Conservation (phyloP, 2,797 vertebrate species). For the Cheirogaleus major region DNA sequence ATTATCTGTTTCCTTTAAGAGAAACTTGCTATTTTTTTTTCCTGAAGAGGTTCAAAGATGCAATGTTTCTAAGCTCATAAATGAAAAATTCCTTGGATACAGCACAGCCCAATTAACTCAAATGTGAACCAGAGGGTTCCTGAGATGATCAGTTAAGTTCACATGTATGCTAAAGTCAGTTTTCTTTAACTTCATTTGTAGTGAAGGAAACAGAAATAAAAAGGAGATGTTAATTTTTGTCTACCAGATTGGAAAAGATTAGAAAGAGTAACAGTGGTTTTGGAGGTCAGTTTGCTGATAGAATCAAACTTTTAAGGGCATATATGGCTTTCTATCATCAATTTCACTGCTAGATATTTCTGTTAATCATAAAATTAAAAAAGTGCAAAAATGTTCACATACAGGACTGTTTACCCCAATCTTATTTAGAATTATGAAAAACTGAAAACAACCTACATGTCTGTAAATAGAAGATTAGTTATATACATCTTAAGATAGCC, state of each 20-base stretch:
- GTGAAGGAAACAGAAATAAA: conserved; percentile 29
- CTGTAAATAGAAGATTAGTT: background rate
- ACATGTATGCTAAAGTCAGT: background rate
- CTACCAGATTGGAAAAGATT: background rate
- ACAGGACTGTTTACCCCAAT: background rate
- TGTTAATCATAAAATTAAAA: background rate
- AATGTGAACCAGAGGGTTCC: background rate
- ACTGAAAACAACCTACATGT: background rate
- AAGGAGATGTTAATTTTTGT: background rate
- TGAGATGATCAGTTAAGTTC: conserved; percentile 28
- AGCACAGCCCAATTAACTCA: background rate
- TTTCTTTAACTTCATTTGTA: conserved; percentile 42
- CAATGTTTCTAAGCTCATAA: conserved; percentile 34
- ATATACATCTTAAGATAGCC: background rate
- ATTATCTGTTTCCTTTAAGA: conserved; percentile 61
- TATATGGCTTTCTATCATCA: background rate
- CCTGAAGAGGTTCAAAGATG: conserved; percentile 37
- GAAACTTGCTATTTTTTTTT: conserved; percentile 32
- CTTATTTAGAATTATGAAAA: conserved; percentile 23
- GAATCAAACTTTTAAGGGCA: background rate
- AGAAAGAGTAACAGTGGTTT: background rate
- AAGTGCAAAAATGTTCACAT: background rate
- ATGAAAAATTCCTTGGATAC: conserved; percentile 45
- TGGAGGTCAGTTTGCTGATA: background rate
- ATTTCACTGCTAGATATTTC: conserved; percentile 7